Percentiles rank a stretch among this genome's conserved stretches.
These are phyloP conservation scores for Pristionchus entomophagus DNA, from an alignment of 2,888 invertebrate species.

Conservation along the genomic window DNA sequence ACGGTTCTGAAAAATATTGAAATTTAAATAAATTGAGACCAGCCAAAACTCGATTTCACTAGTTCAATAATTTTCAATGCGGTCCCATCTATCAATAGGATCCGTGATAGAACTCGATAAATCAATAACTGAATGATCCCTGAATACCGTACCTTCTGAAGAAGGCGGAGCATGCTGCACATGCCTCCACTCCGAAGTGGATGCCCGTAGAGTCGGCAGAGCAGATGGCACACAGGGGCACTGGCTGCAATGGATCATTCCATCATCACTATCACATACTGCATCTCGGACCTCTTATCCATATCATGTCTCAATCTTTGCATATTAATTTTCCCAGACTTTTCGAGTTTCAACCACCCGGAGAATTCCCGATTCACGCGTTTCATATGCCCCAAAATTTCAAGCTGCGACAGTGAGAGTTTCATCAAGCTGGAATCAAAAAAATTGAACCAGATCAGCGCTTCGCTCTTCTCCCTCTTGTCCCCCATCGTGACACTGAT, in stretches of 20 bases:
- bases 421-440: too few species aligned
- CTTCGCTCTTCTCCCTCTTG: neutral
- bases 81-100: neutral
- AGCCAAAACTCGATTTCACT: neutral
- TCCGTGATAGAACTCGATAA: too few species aligned
- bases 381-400: too few species aligned
- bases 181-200: constrained; percentile 73
- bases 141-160: constrained; percentile 48
- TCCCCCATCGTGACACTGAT: neutral
- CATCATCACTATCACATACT: too few species aligned
- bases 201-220: constrained; percentile 72
- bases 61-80: neutral
- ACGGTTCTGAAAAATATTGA: constrained; percentile 59
- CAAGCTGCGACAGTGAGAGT: too few species aligned
- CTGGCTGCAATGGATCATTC: constrained; percentile 42
- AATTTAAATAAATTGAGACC: neutral
- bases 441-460: too few species aligned
- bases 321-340: too few species aligned
- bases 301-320: too few species aligned
- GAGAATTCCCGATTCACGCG: neutral
- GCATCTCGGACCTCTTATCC: too few species aligned
- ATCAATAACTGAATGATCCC: neutral
- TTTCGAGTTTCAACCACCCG: neutral
- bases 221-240: constrained; percentile 70
- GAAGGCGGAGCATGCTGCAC: constrained; percentile 67